Conservation (phyloP, 2,888 invertebrate genomes). For the Cheilosia impressa region DNA sequence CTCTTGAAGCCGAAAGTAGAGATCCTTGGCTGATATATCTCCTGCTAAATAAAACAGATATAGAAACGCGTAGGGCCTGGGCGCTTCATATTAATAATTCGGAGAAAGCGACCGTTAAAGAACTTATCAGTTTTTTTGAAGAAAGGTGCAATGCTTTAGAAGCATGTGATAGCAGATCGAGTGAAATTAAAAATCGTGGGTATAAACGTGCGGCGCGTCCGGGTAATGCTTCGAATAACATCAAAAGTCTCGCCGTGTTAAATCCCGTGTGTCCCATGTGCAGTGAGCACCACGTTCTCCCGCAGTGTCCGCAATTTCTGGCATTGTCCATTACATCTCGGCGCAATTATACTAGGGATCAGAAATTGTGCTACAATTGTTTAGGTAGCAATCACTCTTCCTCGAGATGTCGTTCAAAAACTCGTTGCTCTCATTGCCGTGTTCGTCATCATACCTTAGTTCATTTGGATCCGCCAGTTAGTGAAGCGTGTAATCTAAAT, state of each 20-base stretch:
- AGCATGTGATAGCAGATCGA: too few species aligned
- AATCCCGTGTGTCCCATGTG: not conserved
- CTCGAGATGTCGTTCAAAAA: slow-evolving; percentile 31
- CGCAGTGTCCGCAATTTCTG: slow-evolving; percentile 27
- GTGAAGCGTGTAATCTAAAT: not conserved
- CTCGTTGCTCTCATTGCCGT: slow-evolving; percentile 26
- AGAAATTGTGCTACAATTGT: slow-evolving; percentile 26
- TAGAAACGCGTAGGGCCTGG: too few species aligned
- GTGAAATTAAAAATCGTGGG: too few species aligned
- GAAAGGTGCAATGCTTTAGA: too few species aligned
- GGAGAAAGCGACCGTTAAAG: too few species aligned
- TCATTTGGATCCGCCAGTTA: not conserved
- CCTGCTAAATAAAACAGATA: not conserved
- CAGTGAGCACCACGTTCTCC: not conserved
- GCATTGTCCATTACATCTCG: slow-evolving; percentile 13
- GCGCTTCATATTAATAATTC: too few species aligned
- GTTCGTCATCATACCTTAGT: slow-evolving; percentile 15
- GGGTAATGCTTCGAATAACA: not conserved
- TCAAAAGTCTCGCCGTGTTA: not conserved
- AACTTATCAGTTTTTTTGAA: too few species aligned
- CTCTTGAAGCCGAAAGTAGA: slow-evolving; percentile 11
- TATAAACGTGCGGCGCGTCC: too few species aligned
- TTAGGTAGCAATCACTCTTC: slow-evolving; percentile 25
- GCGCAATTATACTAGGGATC: slow-evolving; percentile 20
- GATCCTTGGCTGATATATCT: slow-evolving; percentile 3